Conservation (phyloP, 1,140 invertebrate genomes). For the Olivierus martensii region DNA sequence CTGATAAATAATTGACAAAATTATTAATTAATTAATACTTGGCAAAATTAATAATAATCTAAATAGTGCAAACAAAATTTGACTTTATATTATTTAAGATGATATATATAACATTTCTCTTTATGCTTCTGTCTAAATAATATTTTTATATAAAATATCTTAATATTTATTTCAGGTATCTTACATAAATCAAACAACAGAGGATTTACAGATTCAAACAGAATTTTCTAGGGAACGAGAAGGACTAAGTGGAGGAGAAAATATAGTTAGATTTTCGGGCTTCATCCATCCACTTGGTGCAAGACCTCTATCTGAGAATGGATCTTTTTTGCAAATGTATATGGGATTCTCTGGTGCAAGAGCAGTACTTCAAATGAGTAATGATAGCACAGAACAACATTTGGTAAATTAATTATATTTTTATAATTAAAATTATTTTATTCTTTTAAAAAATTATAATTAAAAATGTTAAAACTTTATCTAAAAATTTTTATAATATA, state of each 20-base stretch:
- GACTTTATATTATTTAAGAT: too few relatives aligned
- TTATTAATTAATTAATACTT: too few relatives aligned
- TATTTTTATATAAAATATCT: too few relatives aligned
- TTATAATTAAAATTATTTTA: background rate
- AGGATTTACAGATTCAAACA: constrained; percentile 51
- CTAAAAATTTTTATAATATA: background rate
- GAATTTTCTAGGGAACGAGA: constrained; percentile 38
- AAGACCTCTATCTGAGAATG: constrained; percentile 45
- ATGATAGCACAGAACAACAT: background rate
- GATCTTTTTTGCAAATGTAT: constrained; percentile 16
- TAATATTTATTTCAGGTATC: constrained; percentile 31
- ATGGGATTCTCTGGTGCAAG: constrained; percentile 21
- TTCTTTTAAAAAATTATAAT: background rate
- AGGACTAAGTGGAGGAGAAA: constrained; percentile 43
- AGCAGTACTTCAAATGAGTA: constrained; percentile 24
- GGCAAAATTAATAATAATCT: too few relatives aligned
- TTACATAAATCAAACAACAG: constrained; percentile 68
- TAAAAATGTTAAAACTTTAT: background rate
- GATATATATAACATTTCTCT: too few relatives aligned
- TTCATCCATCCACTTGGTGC: constrained; percentile 60
- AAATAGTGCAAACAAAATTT: too few relatives aligned
- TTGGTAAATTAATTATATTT: background rate
- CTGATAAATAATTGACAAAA: too few relatives aligned
- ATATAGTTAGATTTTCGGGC: constrained; percentile 49
- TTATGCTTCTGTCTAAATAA: too few relatives aligned